Base-by-base conservation (phyloP, 2,113 vertebrate genomes). In the Chlorodrepanis virens region DNA sequence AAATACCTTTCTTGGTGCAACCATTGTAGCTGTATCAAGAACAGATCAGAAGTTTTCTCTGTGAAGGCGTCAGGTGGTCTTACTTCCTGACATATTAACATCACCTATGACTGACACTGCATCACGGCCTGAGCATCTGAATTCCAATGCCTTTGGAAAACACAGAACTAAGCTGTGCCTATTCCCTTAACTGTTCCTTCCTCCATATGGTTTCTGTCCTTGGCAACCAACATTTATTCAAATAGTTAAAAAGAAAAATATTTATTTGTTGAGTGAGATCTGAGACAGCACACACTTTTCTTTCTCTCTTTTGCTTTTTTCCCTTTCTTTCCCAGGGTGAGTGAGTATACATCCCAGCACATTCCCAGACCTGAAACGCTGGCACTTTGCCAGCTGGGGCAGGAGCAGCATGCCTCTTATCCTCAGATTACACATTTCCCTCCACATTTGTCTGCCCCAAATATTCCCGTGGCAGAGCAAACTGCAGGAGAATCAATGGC, bases 81-180 rank as follows among this genome's bases (percentile, higher is more conserved):
- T 68, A 3, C n/a, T 27, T 65, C 28, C 45, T 77, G 24, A 44
- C 5, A 10, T 3, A 33, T 8, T 23, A 9, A 60, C 0, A 1
- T 29, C 1, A 1, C 6, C 9, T 65, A 8, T 18, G 28, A 37
- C 45, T 72, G 39, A 60, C 56, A 60, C 20, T 82, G 35, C 60
- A n/a, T 23, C 27, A 35, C 1, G 12, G 49, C 9, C 42, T 28
- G 49, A 72, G 24, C 52, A 71, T 42, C 67, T 53, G 19, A 85
- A 76, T 49, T 40, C 53, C 29, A 60, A 2, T 1, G 11, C 50
- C 61, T 83, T 39, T 45, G 35, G 40, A 91, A 82, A 91, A 65
- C 35, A 56, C 0, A 1, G 75, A 79, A 80, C 14, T 75, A 60
- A 79, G 29, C 40, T 28, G 9, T 49, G 60, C 37, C n/a, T 23